Base-by-base conservation (phyloP, 35 echinoderm and acorn worm species). In the Acanthaster planci region DNA sequence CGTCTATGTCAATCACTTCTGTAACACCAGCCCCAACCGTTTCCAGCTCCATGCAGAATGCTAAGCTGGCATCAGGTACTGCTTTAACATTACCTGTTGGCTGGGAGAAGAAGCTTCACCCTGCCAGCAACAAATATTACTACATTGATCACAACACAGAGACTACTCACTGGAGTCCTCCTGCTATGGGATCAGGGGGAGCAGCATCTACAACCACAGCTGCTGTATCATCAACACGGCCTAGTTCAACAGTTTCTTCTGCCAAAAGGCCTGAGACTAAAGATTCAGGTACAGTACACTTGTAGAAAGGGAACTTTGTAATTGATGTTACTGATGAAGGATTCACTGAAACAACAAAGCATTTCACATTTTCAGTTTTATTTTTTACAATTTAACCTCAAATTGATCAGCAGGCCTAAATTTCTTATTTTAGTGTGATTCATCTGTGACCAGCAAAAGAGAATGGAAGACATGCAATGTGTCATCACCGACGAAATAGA, bases 31-130 rank as follows among this genome's bases (percentile, higher is more conserved):
- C 14, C 51, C 19, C 51, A 83, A 17, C 80, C 4, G 37, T 21
- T 16, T 12, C 42, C 42, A 47, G 4, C 42, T 47, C 42, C 4
- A 47, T 12, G 21, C 80, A 53, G 9, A 29, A 58, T 18, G 29
- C 80, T 37, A 32, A 8, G 52, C 67, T 39, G 77, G 52, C 39
- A 39, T 38, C 35, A 30, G 39, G 77, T 80, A 21, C 55, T 79
- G 34, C 37, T 32, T 39, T 5, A 39, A 17, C 72, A 21, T 82
- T 99, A 34, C 96, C 96, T 38, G 32, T 77, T 59, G 89, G 92
- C 22, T 99, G 96, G 96, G 92, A 99, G 55, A 99, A 88, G 84
- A 88, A 58, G 67, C 88, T 50, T 40, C 82, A 94, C 52, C 58
- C 79, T 14, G 88, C 76, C 35, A 67, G 51, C 16, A 76, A 83